Percentiles rank a stretch among this genome's conserved stretches.
These are phyloP conservation scores for Brachionus sp. DNA, from an alignment of 1,140 invertebrate species.

Conservation along the genomic window DNA sequence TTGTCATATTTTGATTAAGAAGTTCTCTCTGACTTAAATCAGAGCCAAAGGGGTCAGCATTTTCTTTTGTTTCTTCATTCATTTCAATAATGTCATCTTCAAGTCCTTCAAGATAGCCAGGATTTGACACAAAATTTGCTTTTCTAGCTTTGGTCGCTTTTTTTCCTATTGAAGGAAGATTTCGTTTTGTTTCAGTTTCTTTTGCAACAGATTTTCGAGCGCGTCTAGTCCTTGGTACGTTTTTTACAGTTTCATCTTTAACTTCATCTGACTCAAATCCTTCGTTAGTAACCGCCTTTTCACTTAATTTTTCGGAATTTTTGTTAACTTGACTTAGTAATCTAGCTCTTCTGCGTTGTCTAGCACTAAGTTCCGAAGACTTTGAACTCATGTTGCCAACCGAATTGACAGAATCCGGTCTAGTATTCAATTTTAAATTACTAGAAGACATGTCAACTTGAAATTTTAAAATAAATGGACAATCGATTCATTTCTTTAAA, in stretches of 20 bases:
- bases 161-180: background rate
- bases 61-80: background rate
- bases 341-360: background rate
- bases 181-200: background rate
- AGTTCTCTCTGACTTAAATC: constrained; percentile 40
- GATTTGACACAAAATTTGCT: background rate
- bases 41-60: background rate
- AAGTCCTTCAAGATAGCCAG: constrained; percentile 9
- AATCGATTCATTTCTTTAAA: background rate
- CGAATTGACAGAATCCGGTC: background rate
- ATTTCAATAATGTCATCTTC: constrained; percentile 42
- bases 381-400: background rate
- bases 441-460: background rate
- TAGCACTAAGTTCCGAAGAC: background rate
- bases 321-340: background rate
- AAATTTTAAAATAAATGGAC: background rate
- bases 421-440: background rate
- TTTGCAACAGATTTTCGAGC: background rate
- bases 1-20: background rate
- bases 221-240: background rate
- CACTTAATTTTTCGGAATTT: background rate
- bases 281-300: background rate
- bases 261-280: constrained; percentile 13
- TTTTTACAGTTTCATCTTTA: background rate
- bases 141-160: background rate